Percentiles rank a stretch among this genome's conserved stretches.
Conservation (phyloP, 2,888 invertebrate genomes). For the Eubasilissa splendida region DNA sequence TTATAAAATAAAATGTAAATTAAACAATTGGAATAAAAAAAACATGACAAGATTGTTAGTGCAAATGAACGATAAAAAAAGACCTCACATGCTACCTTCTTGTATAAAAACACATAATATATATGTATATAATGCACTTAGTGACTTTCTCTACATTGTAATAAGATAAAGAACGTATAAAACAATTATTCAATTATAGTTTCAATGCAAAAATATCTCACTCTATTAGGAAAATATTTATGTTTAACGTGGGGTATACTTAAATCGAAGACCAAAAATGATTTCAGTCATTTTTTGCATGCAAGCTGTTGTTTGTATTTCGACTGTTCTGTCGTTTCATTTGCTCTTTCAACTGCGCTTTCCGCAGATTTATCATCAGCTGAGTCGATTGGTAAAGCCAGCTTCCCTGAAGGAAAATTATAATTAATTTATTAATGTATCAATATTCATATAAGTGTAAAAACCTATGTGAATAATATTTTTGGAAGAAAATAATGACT, state of each 20-base stretch:
- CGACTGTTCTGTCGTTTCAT: conserved; percentile 66
- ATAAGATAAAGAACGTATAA: conserved; percentile 4
- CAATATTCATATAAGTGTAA: conserved; percentile 24
- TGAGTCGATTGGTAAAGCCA: conserved; percentile 93
- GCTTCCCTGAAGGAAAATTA: conserved; percentile 78
- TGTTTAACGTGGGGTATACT: conserved; percentile 1
- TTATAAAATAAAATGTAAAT: too few species aligned
- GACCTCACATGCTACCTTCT: background rate
- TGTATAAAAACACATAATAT: background rate
- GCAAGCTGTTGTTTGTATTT: conserved; percentile 25
- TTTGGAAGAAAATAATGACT: too few species aligned
- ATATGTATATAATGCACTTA: conserved; percentile 3
- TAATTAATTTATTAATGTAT: background rate
- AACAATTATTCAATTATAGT: conserved; percentile 3
- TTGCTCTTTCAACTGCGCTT: conserved; percentile 83
- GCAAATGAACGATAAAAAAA: background rate
- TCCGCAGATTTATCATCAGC: conserved; percentile 88
- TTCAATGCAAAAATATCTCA: conserved; percentile 31
- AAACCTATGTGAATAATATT: background rate
- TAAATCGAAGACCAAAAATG: background rate
- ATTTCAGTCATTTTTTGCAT: conserved; percentile 22
- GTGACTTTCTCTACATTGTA: background rate
- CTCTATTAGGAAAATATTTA: conserved; percentile 20
- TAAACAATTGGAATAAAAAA: too few species aligned
- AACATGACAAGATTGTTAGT: too few species aligned